phyloP scores from a whole-genome alignment of 2,888 invertebrate genomes.

The Pristionchus fissidentatus region DNA sequence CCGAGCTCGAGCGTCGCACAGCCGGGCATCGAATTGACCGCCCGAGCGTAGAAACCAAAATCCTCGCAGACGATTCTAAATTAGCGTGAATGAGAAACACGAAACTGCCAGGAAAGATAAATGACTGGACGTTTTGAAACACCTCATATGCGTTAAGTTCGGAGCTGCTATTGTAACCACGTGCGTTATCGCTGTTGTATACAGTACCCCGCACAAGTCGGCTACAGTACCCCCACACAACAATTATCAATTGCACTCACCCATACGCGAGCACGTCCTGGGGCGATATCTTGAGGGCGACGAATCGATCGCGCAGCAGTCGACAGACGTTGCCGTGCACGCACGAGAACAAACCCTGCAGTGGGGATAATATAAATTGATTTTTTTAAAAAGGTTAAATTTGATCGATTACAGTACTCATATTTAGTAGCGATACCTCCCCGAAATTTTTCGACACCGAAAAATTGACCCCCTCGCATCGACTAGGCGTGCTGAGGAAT shows the following conservation, averaged over 20 bases:
- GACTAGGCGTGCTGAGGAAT: too few species aligned
- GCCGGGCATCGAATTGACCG: conserved; percentile 57
- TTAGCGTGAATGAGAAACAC: background rate
- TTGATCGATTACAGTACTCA: too few species aligned
- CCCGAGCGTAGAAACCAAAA: conserved; percentile 60
- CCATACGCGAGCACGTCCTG: conserved; percentile 72
- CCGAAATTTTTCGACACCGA: too few species aligned
- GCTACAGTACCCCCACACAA: background rate
- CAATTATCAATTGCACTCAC: conserved; percentile 47
- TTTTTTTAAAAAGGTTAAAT: background rate
- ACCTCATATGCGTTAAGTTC: background rate
- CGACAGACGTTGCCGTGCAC: conserved; percentile 72
- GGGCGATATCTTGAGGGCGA: conserved; percentile 67
- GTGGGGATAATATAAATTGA: background rate
- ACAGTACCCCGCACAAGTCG: background rate
- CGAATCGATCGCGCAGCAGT: conserved; percentile 64
- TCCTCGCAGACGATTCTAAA: conserved; percentile 63
- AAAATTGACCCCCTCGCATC: too few species aligned
- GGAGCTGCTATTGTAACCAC: background rate
- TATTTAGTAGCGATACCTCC: background rate
- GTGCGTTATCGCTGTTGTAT: background rate
- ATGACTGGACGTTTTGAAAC: background rate
- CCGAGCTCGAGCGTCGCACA: conserved; percentile 49
- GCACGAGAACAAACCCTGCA: conserved; percentile 64
- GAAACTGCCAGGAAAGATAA: too few species aligned